phyloP scores from a whole-genome alignment of 2,888 invertebrate genomes.

The Andrena bucephala region DNA sequence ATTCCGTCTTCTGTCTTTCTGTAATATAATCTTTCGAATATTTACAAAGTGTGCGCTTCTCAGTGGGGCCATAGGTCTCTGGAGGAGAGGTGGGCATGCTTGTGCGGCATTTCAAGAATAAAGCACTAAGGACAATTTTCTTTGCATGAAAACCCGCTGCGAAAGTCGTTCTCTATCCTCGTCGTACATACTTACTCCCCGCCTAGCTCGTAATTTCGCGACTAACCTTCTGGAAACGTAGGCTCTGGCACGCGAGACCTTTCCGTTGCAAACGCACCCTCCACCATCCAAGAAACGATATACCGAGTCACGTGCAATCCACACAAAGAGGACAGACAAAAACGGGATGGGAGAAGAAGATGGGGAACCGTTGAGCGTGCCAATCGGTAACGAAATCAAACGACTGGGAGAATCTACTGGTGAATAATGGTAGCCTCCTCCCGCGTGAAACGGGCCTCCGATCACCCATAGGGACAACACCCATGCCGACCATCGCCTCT shows the following conservation, averaged over 20 bases:
- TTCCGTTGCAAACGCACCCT: conserved; percentile 49
- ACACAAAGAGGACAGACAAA: conserved; percentile 25
- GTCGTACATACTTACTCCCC: conserved; percentile 38
- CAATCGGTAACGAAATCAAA: conserved; percentile 11
- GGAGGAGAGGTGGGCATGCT: conserved; percentile 46
- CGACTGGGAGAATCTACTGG: background rate
- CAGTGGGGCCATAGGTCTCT: conserved; percentile 37
- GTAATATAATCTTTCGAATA: conserved; percentile 74
- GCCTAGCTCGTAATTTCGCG: conserved; percentile 37
- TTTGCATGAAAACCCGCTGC: conserved; percentile 12
- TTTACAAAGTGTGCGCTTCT: conserved; percentile 76
- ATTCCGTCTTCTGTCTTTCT: conserved; percentile 64
- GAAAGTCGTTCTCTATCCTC: conserved; percentile 16
- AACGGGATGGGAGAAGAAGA: background rate
- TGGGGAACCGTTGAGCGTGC: background rate
- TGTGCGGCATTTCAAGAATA: conserved; percentile 56
- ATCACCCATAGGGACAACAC: background rate
- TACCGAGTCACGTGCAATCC: conserved; percentile 45
- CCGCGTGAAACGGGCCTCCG: background rate
- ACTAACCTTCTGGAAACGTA: conserved; percentile 39
- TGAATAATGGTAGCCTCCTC: background rate
- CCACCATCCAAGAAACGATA: conserved; percentile 46
- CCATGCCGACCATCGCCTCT: conserved; percentile 27
- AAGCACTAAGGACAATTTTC: conserved; percentile 49
- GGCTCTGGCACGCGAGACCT: conserved; percentile 63